Evolutionary conservation across 1,140 invertebrate species (phyloP).

Genomic region (Thrips palmi): DNA sequence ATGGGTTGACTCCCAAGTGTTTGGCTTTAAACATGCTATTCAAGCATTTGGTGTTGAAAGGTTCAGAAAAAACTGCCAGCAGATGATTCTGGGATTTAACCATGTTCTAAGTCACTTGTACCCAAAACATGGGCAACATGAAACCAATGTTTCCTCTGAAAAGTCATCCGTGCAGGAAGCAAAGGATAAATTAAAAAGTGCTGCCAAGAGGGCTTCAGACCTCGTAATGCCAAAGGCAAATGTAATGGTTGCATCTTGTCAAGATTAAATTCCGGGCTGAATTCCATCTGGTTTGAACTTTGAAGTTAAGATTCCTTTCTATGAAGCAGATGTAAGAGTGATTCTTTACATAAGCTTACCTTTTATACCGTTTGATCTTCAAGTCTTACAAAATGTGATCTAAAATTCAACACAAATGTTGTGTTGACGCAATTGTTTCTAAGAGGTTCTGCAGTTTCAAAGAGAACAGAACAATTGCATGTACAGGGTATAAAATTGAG

Average conservation of each 20-base stretch:
- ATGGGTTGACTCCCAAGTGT: conserved; percentile 72
- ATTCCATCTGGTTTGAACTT: too few relatives aligned
- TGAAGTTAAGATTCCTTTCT: too few relatives aligned
- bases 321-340: too few relatives aligned
- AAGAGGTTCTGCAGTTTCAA: too few relatives aligned
- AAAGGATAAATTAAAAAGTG: conserved; percentile 47
- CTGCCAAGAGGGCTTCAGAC: conserved; percentile 53
- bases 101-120: conserved; percentile 55
- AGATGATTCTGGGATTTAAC: conserved; percentile 69
- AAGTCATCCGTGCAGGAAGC: conserved; percentile 23
- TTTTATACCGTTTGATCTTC: too few relatives aligned
- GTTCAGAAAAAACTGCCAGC: conserved; percentile 65
- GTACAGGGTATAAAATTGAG: too few relatives aligned
- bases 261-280: too few relatives aligned
- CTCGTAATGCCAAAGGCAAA: conserved; percentile 48
- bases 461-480: too few relatives aligned
- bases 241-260: conserved; percentile 9
- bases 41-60: conserved; percentile 72
- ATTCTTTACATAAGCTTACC: too few relatives aligned
- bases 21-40: conserved; percentile 71
- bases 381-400: too few relatives aligned
- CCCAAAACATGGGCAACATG: conserved; percentile 27
- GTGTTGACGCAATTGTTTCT: too few relatives aligned
- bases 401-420: too few relatives aligned
- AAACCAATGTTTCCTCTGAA: conserved; percentile 22